Evolutionary conservation across 2,113 vertebrate species (phyloP), one percentile per base, ranked within the genome.

Genomic region (Cyphomyrus discorhynchus): DNA sequence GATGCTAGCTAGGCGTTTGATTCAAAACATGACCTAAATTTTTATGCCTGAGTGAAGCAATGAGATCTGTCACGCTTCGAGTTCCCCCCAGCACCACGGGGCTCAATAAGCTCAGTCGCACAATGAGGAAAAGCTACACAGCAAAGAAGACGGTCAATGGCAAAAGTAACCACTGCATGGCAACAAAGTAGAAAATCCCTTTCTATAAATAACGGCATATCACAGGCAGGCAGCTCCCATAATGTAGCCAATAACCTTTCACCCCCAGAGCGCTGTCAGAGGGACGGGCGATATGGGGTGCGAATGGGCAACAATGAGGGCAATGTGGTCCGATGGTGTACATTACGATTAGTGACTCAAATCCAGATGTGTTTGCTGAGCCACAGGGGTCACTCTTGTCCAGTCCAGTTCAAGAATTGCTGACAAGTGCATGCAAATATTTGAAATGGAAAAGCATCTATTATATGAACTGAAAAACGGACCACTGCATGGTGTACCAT

Each of bases 161-260:
- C 35, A 90, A 88, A 91, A 90, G 90, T 89, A 93, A 93, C 94
- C 93, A 94, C 95, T 93, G 95, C 95, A 94, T 95, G 93, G 95
- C 95, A 96, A 96, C 95, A 95, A 94, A 92, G 91, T 92, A 91
- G 93, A 95, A 94, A 95, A 95, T 94, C 95, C 92, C 93, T 49
- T 94, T 92, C 93, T 93, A 91, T 93, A 92, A 94, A 93, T 94
- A 89, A 93, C 90, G 13, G 88, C 90, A 91, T 93, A 92, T 93
- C 93, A 94, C 95, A 95, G 95, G 93, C 91, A 93, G 90, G 94
- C 92, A 93, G 93, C 92, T 92, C 89, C 90, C 92, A 91, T 83
- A 91, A 92, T 89, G 27, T 93, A 95, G 92, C 95, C 95, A 96
- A 96, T 96, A 95, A 94, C 94, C 94, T 95, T 94, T 94, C 93